phyloP scores from a whole-genome alignment of 2,888 invertebrate genomes.

The Chymomyza caudatula region DNA sequence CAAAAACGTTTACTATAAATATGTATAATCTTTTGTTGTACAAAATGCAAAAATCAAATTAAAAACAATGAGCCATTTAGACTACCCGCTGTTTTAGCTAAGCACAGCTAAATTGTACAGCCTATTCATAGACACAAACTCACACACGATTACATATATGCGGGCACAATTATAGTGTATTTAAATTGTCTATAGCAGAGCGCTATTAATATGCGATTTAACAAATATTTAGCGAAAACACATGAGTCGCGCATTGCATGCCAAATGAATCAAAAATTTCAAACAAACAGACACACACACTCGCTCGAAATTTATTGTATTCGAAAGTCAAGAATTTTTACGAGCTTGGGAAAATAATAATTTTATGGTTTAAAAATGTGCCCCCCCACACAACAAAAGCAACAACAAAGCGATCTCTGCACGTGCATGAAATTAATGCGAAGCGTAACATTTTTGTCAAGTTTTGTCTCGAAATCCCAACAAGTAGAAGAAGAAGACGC shows the following conservation, averaged over 20 bases:
- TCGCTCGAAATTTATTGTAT: conserved; percentile 52
- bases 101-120: not conserved
- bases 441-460: conserved; percentile 38
- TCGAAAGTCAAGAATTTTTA: conserved; percentile 69
- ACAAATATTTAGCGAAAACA: conserved; percentile 75
- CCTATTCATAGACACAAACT: not conserved
- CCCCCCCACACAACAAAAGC: not conserved
- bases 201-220: conserved; percentile 76
- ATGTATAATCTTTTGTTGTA: no score
- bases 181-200: conserved; percentile 57
- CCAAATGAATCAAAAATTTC: conserved; percentile 45
- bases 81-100: not conserved
- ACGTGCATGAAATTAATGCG: conserved; percentile 66
- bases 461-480: conserved; percentile 25
- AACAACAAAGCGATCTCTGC: conserved; percentile 23
- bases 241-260: conserved; percentile 56
- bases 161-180: not conserved
- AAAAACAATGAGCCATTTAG: not conserved
- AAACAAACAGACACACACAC: conserved; percentile 21
- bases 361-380: conserved; percentile 62
- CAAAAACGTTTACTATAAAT: not conserved
- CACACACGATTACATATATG: not conserved
- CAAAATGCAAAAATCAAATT: not conserved
- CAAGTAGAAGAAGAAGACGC: conserved; percentile 25
- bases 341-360: conserved; percentile 74